phyloP scores from a whole-genome alignment of 2,797 vertebrate genomes.

The Schizopygopsis malacanthus region DNA sequence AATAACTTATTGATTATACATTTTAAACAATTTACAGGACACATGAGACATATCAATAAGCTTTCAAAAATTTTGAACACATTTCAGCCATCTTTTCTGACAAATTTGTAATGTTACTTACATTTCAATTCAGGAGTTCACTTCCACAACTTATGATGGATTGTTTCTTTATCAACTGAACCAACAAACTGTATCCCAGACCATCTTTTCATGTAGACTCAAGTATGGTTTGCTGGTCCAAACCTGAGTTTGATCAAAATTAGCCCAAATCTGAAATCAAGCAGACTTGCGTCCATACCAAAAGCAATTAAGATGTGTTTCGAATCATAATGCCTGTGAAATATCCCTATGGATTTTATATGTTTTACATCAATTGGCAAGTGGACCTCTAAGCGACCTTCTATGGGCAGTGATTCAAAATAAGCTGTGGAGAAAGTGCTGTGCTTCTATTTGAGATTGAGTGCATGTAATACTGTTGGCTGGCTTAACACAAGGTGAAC shows the following conservation, averaged over 20 bases:
- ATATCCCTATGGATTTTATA: slow-evolving; percentile 30
- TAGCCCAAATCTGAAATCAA: background rate
- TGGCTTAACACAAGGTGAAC: slow-evolving; percentile 6
- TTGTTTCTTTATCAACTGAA: background rate
- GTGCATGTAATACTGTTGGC: background rate
- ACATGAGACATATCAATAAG: background rate
- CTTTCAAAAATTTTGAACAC: background rate
- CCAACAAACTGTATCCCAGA: too few species aligned
- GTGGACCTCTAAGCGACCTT: slow-evolving; percentile 47
- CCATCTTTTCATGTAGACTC: background rate
- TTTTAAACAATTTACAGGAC: background rate
- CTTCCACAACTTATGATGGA: background rate
- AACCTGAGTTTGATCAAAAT: background rate
- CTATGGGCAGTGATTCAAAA: slow-evolving; percentile 32
- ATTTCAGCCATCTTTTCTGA: background rate
- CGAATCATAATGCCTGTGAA: background rate
- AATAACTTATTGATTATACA: background rate
- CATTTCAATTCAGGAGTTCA: background rate
- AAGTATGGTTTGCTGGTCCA: background rate
- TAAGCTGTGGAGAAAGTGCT: slow-evolving; percentile 16
- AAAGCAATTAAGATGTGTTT: background rate
- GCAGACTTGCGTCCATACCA: background rate
- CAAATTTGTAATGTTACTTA: background rate
- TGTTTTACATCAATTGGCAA: slow-evolving; percentile 37
- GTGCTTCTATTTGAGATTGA: slow-evolving; percentile 25